Evolutionary conservation across 2,797 vertebrate genomes (phyloP).

Genomic region (Sus cebifrons): DNA sequence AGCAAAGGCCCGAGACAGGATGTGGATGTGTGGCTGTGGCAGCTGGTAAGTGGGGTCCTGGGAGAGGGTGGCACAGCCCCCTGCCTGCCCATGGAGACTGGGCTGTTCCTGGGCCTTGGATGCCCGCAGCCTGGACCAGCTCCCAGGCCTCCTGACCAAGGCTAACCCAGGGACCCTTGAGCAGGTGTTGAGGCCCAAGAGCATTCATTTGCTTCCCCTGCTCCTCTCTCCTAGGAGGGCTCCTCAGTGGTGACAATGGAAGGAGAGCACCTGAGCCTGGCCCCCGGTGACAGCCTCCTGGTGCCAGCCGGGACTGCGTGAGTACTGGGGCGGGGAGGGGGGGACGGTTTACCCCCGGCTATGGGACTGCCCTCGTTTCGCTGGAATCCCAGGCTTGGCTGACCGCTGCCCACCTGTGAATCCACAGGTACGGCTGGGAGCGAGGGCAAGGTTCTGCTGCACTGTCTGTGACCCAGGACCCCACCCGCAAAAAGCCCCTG

Average conservation of each 20-base stretch:
- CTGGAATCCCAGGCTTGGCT: background rate
- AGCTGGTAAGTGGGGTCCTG: conserved; percentile 91
- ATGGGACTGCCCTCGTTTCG: background rate
- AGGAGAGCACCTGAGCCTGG: conserved; percentile 89
- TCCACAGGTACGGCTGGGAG: conserved; percentile 94
- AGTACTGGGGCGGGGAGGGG: conserved; percentile 82
- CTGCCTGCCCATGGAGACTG: background rate
- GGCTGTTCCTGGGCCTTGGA: background rate
- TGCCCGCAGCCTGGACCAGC: background rate
- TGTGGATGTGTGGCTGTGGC: conserved; percentile 97
- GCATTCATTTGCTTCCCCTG: background rate
- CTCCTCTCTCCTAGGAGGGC: conserved; percentile 92
- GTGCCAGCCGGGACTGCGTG: conserved; percentile 92
- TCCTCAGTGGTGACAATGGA: conserved; percentile 91
- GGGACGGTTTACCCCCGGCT: background rate
- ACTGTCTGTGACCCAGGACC: conserved; percentile 94
- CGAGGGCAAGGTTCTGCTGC: conserved; percentile 92
- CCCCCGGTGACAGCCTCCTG: conserved; percentile 94
- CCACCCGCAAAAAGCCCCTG: conserved; percentile 92
- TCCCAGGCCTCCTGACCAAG: background rate
- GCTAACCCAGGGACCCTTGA: background rate
- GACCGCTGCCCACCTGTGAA: conserved; percentile 38
- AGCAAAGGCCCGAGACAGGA: conserved; percentile 87
- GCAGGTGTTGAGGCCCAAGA: fast-evolving
- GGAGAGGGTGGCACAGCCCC: background rate